Percentiles rank a stretch among this genome's conserved stretches.
These are phyloP conservation scores for Tetragonula carbonaria DNA, from an alignment of 2,888 invertebrate genomes.

Conservation along the genomic window DNA sequence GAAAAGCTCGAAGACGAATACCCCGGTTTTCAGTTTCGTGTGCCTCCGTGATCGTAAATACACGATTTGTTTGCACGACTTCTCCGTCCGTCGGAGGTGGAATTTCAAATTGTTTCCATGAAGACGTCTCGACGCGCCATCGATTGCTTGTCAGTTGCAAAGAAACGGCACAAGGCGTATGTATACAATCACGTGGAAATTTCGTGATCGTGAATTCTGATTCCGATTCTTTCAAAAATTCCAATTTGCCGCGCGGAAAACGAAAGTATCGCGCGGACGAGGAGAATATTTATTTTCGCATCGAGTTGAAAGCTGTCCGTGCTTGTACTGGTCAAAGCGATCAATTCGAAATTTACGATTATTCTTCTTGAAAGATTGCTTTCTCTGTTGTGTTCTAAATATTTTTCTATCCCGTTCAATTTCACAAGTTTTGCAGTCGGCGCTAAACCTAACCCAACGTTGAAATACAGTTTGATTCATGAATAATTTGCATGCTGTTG, in stretches of 20 bases:
- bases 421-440: too few species aligned
- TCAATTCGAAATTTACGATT: too few species aligned
- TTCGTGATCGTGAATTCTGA: neutral
- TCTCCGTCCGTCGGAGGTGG: constrained; percentile 11
- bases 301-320: too few species aligned
- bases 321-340: too few species aligned
- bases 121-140: constrained; percentile 21
- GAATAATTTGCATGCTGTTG: too few species aligned
- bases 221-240: neutral
- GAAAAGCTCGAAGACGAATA: constrained; percentile 20
- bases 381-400: too few species aligned
- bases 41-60: constrained; percentile 35
- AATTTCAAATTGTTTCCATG: constrained; percentile 42
- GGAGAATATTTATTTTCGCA: too few species aligned
- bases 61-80: constrained; percentile 35
- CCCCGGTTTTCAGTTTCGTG: constrained; percentile 29
- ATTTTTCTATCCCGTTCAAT: too few species aligned
- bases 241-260: neutral
- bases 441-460: too few species aligned
- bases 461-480: too few species aligned
- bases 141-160: constrained; percentile 40
- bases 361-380: too few species aligned
- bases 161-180: neutral
- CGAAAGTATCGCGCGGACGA: too few species aligned
- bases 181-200: neutral